phyloP scores from a whole-genome alignment of 2,888 invertebrate species.

The Zaprionus obscuricornis region DNA sequence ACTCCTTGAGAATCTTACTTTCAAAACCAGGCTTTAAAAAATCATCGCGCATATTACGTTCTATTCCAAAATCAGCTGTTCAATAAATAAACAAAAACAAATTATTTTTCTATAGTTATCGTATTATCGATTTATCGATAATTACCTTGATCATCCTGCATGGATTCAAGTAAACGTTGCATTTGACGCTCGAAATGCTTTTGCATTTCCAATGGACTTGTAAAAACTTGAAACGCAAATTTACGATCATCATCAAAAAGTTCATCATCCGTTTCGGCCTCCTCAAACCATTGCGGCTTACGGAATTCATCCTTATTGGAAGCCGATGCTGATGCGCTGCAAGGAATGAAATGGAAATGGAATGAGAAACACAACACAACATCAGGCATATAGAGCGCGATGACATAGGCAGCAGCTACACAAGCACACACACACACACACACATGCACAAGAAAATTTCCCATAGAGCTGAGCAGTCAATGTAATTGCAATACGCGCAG shows the following conservation, averaged over 20 bases:
- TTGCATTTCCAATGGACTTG: slow-evolving; percentile 86
- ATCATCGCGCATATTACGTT: slow-evolving; percentile 84
- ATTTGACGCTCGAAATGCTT: slow-evolving; percentile 86
- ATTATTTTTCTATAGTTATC: too few relatives aligned
- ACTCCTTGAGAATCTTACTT: slow-evolving; percentile 77
- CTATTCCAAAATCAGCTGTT: slow-evolving; percentile 62
- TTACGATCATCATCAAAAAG: slow-evolving; percentile 82
- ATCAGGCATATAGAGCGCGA: too few relatives aligned
- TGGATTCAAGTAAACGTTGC: slow-evolving; percentile 85
- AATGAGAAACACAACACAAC: neutral
- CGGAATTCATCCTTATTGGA: slow-evolving; percentile 82
- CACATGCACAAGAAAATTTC: slow-evolving; percentile 10
- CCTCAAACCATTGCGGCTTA: slow-evolving; percentile 83
- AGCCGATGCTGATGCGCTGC: slow-evolving; percentile 55
- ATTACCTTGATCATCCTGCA: slow-evolving; percentile 83
- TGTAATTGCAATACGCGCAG: slow-evolving; percentile 67
- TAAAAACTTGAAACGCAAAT: slow-evolving; percentile 85
- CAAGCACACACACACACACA: neutral
- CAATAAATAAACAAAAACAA: neutral
- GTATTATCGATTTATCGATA: neutral
- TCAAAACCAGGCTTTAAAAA: slow-evolving; percentile 85
- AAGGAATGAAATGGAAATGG: neutral
- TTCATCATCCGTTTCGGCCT: slow-evolving; percentile 83
- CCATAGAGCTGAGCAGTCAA: slow-evolving; percentile 6
- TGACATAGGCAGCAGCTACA: slow-evolving; percentile 3